Base-by-base conservation (phyloP, 2,113 vertebrate genomes). In the Gallinago media region DNA sequence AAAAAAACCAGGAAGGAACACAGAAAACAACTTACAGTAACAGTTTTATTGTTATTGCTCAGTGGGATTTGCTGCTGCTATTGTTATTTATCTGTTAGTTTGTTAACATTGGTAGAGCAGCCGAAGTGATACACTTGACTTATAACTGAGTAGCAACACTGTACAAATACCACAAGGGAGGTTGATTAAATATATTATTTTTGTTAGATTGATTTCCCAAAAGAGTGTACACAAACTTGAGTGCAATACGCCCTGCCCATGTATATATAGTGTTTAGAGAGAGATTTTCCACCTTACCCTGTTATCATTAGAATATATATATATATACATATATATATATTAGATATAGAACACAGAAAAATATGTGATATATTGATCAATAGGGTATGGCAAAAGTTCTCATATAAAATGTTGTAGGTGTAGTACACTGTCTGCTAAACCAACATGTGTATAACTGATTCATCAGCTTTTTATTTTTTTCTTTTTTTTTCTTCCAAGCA, bases 341-440 rank as follows among this genome's bases (percentile, higher is more conserved):
- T 36, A 67, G 42, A 34, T 84, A 80, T 16, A 80, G 56, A 94
- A 75, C 44, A 72, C 47, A 67, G 3, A 61, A 44, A 86, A 88
- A 34, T 63, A 19, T 49, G 19, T 77, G 36, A 47, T 61, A 29
- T 3, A 2, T 32, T 89, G 38, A 67, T 86, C 47, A 92, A 61
- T n/a, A 85, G 21, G 29, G 13, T 81, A 94, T 70, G 66, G 54
- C 65, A 90, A 80, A 97, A 72, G 40, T 92, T 95, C 80, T 18
- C 9, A 8, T 61, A 58, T 52, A 85, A 74, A 70, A 49, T 47
- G 7, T 44, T 95, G 17, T 58, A 36, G 34, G 63, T 72, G 6
- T 15, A 58, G 12, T 52, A 67, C 49, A 44, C 3, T 62, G 46
- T 88, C 54, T 80, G 49, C 19, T 34, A 92, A 73, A 81, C 6